phyloP scores from a whole-genome alignment of 2,888 invertebrate genomes.

The Nephrotoma guestfalica region DNA sequence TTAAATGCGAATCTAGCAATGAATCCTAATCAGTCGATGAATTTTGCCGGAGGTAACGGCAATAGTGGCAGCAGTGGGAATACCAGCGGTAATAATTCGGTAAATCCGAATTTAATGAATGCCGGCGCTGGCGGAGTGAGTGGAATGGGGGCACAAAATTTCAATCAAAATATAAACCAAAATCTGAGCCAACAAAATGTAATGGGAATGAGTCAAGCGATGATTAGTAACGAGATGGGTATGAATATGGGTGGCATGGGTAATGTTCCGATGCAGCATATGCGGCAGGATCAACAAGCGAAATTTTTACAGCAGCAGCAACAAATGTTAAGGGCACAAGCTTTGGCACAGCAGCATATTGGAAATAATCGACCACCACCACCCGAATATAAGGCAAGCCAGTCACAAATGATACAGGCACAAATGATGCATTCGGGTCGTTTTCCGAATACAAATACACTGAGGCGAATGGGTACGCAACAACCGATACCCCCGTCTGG shows the following conservation, averaged over 20 bases:
- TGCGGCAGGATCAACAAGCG: constrained; percentile 44
- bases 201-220: constrained; percentile 33
- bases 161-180: constrained; percentile 10
- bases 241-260: constrained; percentile 19
- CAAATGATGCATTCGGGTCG: constrained; percentile 41
- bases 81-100: not conserved
- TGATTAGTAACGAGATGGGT: constrained; percentile 12
- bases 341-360: constrained; percentile 34
- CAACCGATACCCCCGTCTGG: constrained; percentile 57
- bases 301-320: constrained; percentile 55
- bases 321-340: constrained; percentile 43
- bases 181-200: constrained; percentile 14
- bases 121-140: not conserved
- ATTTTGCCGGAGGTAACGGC: not conserved
- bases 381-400: constrained; percentile 65
- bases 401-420: constrained; percentile 34
- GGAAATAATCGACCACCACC: constrained; percentile 55
- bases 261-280: constrained; percentile 4
- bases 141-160: constrained; percentile 1
- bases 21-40: not conserved
- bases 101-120: not conserved
- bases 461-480: constrained; percentile 47
- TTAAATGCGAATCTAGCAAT: not conserved
- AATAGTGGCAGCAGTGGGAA: not conserved
- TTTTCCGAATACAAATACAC: constrained; percentile 38